A percentile compares a stretch with the other conserved stretches of the same genome.
Evolutionary conservation across 1,140 invertebrate genomes (phyloP).

Genomic region (Leptopilina clavipes): DNA sequence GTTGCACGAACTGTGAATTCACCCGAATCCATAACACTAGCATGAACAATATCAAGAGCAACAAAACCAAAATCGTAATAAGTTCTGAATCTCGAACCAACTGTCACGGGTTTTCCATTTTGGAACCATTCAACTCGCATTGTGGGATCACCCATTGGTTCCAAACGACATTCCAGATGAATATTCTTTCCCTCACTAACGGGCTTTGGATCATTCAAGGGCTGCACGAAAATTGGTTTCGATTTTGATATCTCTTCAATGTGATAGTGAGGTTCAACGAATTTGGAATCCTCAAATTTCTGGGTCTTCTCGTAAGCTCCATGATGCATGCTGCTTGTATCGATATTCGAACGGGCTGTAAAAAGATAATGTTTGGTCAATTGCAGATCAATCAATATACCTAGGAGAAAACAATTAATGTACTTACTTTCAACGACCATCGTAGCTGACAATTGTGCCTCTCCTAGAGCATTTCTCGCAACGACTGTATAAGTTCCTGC

Average conservation of each 20-base stretch:
- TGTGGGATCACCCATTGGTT: conserved; percentile 96
- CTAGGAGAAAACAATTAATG: conserved; percentile 63
- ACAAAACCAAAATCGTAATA: conserved; percentile 97
- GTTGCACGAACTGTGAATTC: conserved; percentile 94
- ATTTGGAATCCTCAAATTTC: conserved; percentile 88
- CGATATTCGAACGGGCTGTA: conserved; percentile 87
- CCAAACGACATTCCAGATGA: conserved; percentile 91
- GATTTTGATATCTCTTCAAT: conserved; percentile 96
- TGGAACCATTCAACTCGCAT: conserved; percentile 97
- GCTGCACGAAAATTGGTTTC: conserved; percentile 92
- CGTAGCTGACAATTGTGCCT: conserved; percentile 85
- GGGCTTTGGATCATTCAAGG: conserved; percentile 87
- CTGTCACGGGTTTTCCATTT: conserved; percentile 90
- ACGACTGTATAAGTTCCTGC: conserved; percentile 91
- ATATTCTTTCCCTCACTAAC: conserved; percentile 93
- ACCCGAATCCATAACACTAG: conserved; percentile 91
- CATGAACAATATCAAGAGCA: conserved; percentile 91
- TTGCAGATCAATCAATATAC: no score
- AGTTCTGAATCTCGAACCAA: conserved; percentile 93
- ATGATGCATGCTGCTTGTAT: conserved; percentile 90
- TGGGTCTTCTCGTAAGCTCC: conserved; percentile 90
- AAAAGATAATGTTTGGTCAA: no score
- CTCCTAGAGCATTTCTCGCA: conserved; percentile 90
- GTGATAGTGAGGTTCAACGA: conserved; percentile 89
- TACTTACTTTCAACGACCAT: conserved; percentile 92